Base-by-base conservation (phyloP, 2,888 invertebrate species). In the Dicycla oo region DNA sequence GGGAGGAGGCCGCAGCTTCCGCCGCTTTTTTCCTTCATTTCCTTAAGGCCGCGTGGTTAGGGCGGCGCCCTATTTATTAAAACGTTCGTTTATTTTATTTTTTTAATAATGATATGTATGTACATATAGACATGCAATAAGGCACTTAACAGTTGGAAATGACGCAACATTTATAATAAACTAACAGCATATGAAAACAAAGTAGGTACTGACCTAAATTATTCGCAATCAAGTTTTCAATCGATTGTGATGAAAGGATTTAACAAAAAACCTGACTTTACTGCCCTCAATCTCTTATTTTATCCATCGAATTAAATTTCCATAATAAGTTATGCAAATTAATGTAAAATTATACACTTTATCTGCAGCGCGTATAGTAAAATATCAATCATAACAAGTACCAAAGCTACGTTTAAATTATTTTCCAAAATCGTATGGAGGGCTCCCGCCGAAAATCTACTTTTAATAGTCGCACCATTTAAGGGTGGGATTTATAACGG, bases 21-120 rank as follows among this genome's bases (percentile, higher is more conserved):
- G 95, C 89, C 92, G 93, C 94, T 94, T 96, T 95, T 95, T 96
- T 95, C 95, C 93, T 95, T 95, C 95, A 95, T 95, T 96, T 96
- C 95, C 95, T 95, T 90, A 88, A 91, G 91, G 93, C 94, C 93
- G 93, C 92, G 93, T 90, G 93, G 91, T 92, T 89, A 90, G 94
- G 94, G 92, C 89, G 89, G 91, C 93, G 88, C 94, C 93, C 92
- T 87, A 86, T 80, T 85, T 94, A 95, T 95, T 95, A 94, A 94
- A 95, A 93, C 89, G 91, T 93, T 92, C 88, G 88, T 92, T 92
- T 90, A 85, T 90, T 91, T 90, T n/a, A n/a, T 89, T 91, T 90
- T 89, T 88, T 85, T 86, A 76, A 73, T 86, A 86, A 88, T 87
- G 88, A 86, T 88, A 86, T 61, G 53, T 80, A 86, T 8, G 8